These are phyloP conservation scores for Cybosia mesomella DNA, from an alignment of 2,888 invertebrate genomes.

Conservation along the genomic window DNA sequence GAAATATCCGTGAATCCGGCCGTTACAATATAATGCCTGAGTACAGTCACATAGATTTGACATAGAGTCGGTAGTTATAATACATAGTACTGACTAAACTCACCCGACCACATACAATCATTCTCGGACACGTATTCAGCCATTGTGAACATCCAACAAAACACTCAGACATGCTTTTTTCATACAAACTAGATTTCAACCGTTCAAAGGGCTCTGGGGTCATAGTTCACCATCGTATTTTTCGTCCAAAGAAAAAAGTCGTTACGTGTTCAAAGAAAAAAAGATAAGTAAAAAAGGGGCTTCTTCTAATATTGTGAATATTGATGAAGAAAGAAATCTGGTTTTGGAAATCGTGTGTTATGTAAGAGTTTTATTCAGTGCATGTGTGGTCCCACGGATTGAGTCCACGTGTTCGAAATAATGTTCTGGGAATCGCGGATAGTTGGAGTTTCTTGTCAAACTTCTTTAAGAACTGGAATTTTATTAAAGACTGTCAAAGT, in stretches of 20 bases:
- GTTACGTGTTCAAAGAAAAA: constrained; percentile 75
- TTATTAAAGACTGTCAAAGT: constrained; percentile 26
- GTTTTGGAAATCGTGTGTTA: constrained; percentile 76
- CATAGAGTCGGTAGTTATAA: constrained; percentile 15
- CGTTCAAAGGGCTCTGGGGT: constrained; percentile 79
- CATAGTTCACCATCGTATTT: constrained; percentile 83
- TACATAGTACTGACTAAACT: constrained; percentile 53
- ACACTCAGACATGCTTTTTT: constrained; percentile 78
- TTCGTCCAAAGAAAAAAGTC: constrained; percentile 80
- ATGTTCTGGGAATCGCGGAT: constrained; percentile 66
- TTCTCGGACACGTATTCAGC: constrained; percentile 68
- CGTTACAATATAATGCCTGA: constrained; percentile 13
- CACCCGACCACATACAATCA: constrained; percentile 69
- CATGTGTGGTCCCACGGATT: constrained; percentile 84
- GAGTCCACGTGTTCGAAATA: constrained; percentile 67
- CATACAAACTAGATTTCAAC: constrained; percentile 81
- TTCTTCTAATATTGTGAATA: constrained; percentile 86
- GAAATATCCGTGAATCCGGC: constrained; percentile 9
- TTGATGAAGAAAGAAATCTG: constrained; percentile 86
- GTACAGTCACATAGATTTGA: constrained; percentile 18
- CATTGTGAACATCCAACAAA: constrained; percentile 64
- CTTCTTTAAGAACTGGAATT: constrained; percentile 42
- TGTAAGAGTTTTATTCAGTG: constrained; percentile 65
- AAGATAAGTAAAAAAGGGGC: constrained; percentile 79
- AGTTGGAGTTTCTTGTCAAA: constrained; percentile 60